These are phyloP conservation scores for Wiebesia pumilae DNA, from an alignment of 1,140 invertebrate genomes.

Conservation along the genomic window DNA sequence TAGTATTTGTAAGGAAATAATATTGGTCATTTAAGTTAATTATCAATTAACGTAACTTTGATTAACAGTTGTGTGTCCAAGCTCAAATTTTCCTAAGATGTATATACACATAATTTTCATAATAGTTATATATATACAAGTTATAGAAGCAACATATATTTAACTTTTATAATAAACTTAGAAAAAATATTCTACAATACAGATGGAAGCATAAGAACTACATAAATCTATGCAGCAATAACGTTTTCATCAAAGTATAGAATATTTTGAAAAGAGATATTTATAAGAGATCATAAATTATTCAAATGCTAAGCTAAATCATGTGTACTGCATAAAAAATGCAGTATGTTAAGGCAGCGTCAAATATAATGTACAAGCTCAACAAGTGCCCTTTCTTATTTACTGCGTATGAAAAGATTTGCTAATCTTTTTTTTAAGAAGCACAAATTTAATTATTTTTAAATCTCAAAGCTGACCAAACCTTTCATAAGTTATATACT, in stretches of 20 bases:
- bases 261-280: conserved; percentile 33
- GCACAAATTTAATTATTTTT: not conserved
- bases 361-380: conserved; percentile 42
- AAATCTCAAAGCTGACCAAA: conserved; percentile 12
- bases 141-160: conserved; percentile 21
- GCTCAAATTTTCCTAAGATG: not conserved
- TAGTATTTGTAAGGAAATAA: not conserved
- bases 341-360: conserved; percentile 42
- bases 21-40: conserved; percentile 1
- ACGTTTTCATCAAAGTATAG: conserved; percentile 16
- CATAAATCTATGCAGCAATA: conserved; percentile 20
- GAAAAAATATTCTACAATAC: conserved; percentile 19
- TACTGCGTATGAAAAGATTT: conserved; percentile 13
- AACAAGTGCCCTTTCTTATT: conserved; percentile 2
- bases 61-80: not conserved
- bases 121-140: conserved; percentile 34
- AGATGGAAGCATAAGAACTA: conserved; percentile 12
- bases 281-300: conserved; percentile 38
- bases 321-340: conserved; percentile 30
- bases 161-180: conserved; percentile 32
- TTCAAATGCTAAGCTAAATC: conserved; percentile 37
- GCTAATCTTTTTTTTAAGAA: not conserved
- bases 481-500: not conserved
- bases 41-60: conserved; percentile 3
- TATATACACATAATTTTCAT: conserved; percentile 14